These are phyloP conservation scores for Drosophila nigrodunni DNA, from an alignment of 1,140 invertebrate species.

Conservation along the genomic window DNA sequence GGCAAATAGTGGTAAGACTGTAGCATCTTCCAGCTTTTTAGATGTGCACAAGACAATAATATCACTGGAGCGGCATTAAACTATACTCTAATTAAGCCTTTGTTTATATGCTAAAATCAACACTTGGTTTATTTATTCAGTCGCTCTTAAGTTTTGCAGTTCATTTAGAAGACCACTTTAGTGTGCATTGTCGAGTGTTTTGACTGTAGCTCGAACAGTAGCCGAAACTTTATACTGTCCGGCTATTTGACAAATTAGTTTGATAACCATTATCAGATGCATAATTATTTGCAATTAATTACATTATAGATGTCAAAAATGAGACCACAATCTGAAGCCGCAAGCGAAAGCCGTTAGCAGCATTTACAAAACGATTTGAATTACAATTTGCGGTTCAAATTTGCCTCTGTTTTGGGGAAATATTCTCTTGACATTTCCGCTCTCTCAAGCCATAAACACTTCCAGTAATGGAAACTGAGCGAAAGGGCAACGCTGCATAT, in stretches of 20 bases:
- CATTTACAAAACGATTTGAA: constrained; percentile 22
- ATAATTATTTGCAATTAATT: constrained; percentile 33
- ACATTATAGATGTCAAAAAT: constrained; percentile 20
- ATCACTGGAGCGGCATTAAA: too few species aligned
- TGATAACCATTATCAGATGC: constrained; percentile 11
- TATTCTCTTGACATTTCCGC: constrained; percentile 17
- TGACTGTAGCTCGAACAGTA: background rate
- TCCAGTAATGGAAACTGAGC: constrained; percentile 47
- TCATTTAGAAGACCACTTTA: background rate
- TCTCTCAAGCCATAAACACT: constrained; percentile 5
- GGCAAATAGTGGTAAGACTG: too few species aligned
- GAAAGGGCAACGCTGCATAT: background rate
- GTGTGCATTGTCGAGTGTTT: background rate
- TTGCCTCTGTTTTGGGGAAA: constrained; percentile 15
- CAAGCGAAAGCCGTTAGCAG: constrained; percentile 17
- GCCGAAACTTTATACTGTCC: background rate
- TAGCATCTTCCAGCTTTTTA: too few species aligned
- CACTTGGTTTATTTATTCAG: too few species aligned
- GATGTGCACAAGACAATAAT: too few species aligned
- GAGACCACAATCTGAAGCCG: constrained; percentile 12
- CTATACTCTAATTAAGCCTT: too few species aligned
- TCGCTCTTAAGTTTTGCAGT: too few species aligned
- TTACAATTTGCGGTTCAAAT: constrained; percentile 32
- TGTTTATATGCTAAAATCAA: too few species aligned
- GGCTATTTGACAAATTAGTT: constrained; percentile 20